These are phyloP conservation scores for Drosophila novamexicana DNA, from an alignment of 1,140 invertebrate species.

Conservation along the genomic window DNA sequence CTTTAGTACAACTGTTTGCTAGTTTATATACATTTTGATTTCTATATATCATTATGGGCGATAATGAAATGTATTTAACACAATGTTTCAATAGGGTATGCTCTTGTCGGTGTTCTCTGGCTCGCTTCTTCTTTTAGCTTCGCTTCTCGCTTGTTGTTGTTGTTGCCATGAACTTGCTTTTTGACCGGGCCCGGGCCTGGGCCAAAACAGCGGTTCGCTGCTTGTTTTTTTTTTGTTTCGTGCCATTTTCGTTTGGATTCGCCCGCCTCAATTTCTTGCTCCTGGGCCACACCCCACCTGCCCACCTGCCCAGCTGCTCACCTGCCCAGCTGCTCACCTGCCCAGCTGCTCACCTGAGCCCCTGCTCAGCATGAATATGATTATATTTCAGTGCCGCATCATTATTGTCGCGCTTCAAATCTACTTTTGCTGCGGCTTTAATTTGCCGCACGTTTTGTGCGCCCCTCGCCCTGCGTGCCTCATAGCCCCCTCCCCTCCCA, in stretches of 20 bases:
- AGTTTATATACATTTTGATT: no score
- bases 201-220: constrained; percentile 6
- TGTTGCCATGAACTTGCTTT: constrained; percentile 43
- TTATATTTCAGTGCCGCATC: constrained; percentile 56
- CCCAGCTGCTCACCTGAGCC: background rate
- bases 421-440: constrained; percentile 50
- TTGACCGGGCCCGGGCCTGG: constrained; percentile 15
- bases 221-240: background rate
- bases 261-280: constrained; percentile 31
- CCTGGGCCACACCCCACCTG: background rate
- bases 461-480: background rate
- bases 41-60: no score
- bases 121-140: background rate
- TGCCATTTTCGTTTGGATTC: constrained; percentile 65
- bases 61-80: no score
- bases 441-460: constrained; percentile 57
- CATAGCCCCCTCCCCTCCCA: background rate
- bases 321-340: background rate
- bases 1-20: no score
- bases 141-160: constrained; percentile 1
- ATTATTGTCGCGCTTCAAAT: constrained; percentile 63
- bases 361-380: constrained; percentile 40
- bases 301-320: background rate
- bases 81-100: constrained; percentile 1
- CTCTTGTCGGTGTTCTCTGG: background rate